Conservation (phyloP, 1,140 invertebrate species). For the Drosophila aff. region DNA sequence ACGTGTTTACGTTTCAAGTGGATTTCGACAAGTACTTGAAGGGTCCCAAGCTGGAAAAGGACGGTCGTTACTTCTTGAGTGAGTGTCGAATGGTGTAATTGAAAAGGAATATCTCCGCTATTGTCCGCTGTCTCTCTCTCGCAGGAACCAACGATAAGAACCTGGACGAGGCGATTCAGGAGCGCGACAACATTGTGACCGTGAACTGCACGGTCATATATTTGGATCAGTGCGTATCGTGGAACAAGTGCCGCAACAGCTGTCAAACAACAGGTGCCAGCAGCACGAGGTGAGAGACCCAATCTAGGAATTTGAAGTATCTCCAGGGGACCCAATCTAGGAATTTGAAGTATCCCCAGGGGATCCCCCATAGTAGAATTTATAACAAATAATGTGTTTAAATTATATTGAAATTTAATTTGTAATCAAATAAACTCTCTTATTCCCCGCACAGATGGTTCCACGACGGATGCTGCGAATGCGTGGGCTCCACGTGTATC, state of each 20-base stretch:
- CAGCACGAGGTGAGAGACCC: constrained; percentile 71
- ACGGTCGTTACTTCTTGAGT: constrained; percentile 78
- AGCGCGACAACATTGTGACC: constrained; percentile 87
- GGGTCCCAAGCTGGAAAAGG: constrained; percentile 78
- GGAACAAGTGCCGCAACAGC: constrained; percentile 89
- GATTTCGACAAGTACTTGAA: constrained; percentile 87
- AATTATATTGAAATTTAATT: too few relatives aligned
- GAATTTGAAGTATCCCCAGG: too few relatives aligned
- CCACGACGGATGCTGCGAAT: constrained; percentile 98
- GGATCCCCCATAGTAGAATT: too few relatives aligned
- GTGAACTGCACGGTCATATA: constrained; percentile 97
- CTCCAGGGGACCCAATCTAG: too few relatives aligned
- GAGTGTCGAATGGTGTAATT: constrained; percentile 16
- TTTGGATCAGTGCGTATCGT: constrained; percentile 95
- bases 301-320: too few relatives aligned
- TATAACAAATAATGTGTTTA: not conserved
- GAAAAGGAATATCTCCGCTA: not conserved
- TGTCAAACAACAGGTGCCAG: constrained; percentile 80
- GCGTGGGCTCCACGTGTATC: constrained; percentile 94
- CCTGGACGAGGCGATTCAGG: constrained; percentile 64
- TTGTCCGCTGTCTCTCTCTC: not conserved
- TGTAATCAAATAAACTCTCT: not conserved
- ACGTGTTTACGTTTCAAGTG: constrained; percentile 92
- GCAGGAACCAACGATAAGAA: constrained; percentile 73
- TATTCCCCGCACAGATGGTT: constrained; percentile 90